Evolutionary conservation across 2,888 invertebrate genomes (phyloP).

Genomic region (Pyrgus malvae): DNA sequence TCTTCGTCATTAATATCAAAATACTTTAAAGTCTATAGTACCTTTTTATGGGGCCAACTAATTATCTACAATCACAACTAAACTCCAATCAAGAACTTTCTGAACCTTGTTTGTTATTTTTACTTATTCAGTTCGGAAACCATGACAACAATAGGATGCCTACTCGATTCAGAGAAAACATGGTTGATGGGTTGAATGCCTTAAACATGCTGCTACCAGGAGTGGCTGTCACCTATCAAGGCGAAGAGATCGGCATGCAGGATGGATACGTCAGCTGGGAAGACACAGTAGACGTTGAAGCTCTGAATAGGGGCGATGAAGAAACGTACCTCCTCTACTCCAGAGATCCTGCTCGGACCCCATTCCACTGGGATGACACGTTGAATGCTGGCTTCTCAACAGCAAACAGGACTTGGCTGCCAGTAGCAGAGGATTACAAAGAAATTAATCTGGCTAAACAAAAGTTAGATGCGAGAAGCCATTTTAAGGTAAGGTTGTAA

Average conservation of each 20-base stretch:
- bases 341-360: constrained; percentile 84
- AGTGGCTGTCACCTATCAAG: constrained; percentile 90
- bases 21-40: too few species aligned
- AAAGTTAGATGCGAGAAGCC: constrained; percentile 69
- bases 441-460: constrained; percentile 82
- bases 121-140: constrained; percentile 83
- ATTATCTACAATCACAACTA: constrained; percentile 5
- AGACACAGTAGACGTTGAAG: constrained; percentile 82
- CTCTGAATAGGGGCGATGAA: constrained; percentile 76
- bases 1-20: too few species aligned
- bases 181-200: constrained; percentile 86
- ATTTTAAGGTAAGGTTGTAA: constrained; percentile 62
- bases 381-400: constrained; percentile 84
- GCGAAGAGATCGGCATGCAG: constrained; percentile 89
- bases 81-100: constrained; percentile 10
- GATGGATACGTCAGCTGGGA: constrained; percentile 81
- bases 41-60: too few species aligned
- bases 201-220: constrained; percentile 88
- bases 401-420: constrained; percentile 83
- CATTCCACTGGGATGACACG: constrained; percentile 84
- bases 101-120: too few species aligned
- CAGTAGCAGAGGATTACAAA: constrained; percentile 83
- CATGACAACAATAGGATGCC: constrained; percentile 85
- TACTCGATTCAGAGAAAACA: constrained; percentile 82
- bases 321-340: constrained; percentile 76